Percentiles rank a stretch among this genome's conserved stretches.
Conservation (phyloP, 2,888 invertebrate species). For the Drosophila nr. perissopoda region DNA sequence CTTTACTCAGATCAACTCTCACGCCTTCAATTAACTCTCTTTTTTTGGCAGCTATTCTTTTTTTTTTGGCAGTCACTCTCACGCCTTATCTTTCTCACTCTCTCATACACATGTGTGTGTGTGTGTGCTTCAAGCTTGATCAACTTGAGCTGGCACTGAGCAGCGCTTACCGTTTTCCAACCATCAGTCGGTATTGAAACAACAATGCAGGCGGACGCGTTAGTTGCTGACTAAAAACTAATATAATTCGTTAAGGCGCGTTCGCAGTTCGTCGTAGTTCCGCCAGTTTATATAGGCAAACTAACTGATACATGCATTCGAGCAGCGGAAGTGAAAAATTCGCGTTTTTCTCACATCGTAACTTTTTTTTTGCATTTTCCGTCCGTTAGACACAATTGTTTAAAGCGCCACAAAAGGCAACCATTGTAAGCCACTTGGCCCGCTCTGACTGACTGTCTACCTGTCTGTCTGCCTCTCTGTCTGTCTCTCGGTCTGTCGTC, state of each 20-base stretch:
- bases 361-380: constrained; percentile 65
- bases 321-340: constrained; percentile 77
- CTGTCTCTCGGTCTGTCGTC: constrained; percentile 14
- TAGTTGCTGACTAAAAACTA: constrained; percentile 52
- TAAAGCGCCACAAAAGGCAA: constrained; percentile 49
- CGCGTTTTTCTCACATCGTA: constrained; percentile 71
- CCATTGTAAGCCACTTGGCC: constrained; percentile 67
- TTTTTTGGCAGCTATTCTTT: constrained; percentile 18
- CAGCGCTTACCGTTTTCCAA: constrained; percentile 54
- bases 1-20: constrained; percentile 15
- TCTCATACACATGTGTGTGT: constrained; percentile 7
- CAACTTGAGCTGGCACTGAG: constrained; percentile 38
- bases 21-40: constrained; percentile 12
- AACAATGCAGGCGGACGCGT: constrained; percentile 80
- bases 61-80: constrained; percentile 14
- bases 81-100: not conserved
- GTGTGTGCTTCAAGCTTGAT: constrained; percentile 49
- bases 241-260: constrained; percentile 51
- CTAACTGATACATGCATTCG: constrained; percentile 17
- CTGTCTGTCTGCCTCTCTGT: constrained; percentile 25
- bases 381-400: constrained; percentile 60
- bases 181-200: constrained; percentile 73
- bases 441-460: constrained; percentile 16
- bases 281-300: constrained; percentile 24
- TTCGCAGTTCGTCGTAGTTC: constrained; percentile 61